Base-by-base conservation (phyloP, 30 jellyfish, hydroid and myxozoan species). In the Aurelia coerulea region DNA sequence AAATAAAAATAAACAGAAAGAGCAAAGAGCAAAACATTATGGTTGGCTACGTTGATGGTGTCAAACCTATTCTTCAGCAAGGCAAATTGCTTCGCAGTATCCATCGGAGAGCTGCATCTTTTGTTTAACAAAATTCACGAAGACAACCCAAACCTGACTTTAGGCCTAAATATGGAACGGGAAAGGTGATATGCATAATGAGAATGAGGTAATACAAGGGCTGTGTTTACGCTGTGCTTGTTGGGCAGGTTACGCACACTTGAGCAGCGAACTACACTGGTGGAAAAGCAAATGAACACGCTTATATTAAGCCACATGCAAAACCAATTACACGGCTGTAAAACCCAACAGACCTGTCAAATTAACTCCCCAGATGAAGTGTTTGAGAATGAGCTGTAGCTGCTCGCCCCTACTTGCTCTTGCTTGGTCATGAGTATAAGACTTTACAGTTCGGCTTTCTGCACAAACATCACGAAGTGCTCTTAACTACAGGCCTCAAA, bases 241-340 rank as follows among this genome's bases (percentile, higher is more conserved):
- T 7, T 79, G 81, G 80, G 35, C 65, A 7, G 89, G 89, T 65
- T 79, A 64, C 74, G 89, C 89, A 79, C 74, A 2, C 63, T 70
- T 32, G 63, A 70, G 80, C 80, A 46, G 63, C 53, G 80, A 17
- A 70, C 76, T 65, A 65, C 15, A 12, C 70, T 60, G 31, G 70
- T 60, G 34, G 70, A n/a, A 60, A 13, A n/a, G 35, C 70, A 9
- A 33, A 3, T 51, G 92, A 72, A 79, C 80, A 71, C 72, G 68
- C 41, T 69, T 83, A 50, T 72, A 72, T 72, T 7, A n/a, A 73
- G 78, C 92, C 92, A 83, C 92, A 83, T 69, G 92, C 92, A 83
- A 83, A 59, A 62, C 78, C 64, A 76, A 79, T 75, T 32, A 31
- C 46, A 64, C 60, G 89, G 66, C 89, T 65, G 89, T 69, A 39